phyloP scores from a whole-genome alignment of 2,113 vertebrate genomes.

The Prochilodus magdalenae region DNA sequence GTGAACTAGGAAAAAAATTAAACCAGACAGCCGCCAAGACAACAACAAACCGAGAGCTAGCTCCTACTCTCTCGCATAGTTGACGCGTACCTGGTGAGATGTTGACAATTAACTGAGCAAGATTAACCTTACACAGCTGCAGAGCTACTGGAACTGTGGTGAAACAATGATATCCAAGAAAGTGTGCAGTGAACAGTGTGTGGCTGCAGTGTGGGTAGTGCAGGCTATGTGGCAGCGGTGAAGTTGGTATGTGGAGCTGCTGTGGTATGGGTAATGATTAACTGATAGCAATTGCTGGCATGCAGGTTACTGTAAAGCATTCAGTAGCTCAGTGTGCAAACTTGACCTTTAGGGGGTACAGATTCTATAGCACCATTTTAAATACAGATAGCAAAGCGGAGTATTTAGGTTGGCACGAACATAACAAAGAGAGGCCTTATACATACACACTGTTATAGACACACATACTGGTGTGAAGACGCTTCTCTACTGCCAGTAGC shows the following conservation, averaged over 20 bases:
- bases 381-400: not conserved
- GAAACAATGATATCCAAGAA: not conserved
- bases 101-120: not conserved
- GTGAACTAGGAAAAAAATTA: not conserved
- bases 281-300: conserved; percentile 23
- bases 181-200: not conserved
- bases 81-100: not conserved
- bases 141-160: not conserved
- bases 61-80: not conserved
- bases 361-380: not conserved
- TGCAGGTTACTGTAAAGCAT: not conserved
- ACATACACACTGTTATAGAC: not conserved
- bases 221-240: not conserved
- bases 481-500: conserved; percentile 11
- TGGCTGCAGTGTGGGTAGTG: conserved; percentile 5
- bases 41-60: not conserved
- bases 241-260: conserved; percentile 33
- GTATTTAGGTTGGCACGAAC: not conserved
- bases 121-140: not conserved
- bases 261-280: conserved; percentile 43
- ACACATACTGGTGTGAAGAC: not conserved
- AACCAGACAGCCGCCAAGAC: not conserved
- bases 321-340: not conserved
- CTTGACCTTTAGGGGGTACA: not conserved
- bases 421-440: not conserved